Evolutionary conservation across 2,113 vertebrate genomes (phyloP).

Genomic region (Peromyscus californicus): DNA sequence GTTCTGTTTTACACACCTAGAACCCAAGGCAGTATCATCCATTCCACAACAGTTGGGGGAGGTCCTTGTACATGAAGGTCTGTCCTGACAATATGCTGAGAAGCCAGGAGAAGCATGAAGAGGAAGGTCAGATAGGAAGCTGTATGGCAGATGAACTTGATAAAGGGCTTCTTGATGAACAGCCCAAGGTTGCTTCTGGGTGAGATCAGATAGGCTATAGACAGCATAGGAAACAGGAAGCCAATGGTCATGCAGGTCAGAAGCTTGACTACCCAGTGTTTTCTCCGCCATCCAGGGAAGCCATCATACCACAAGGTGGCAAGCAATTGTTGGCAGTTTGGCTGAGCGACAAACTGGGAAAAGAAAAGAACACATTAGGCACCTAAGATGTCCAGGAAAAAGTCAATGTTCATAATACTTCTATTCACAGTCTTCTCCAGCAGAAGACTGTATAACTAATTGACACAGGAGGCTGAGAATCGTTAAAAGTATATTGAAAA

Average conservation of each 20-base stretch:
- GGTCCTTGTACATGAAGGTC: slow-evolving; percentile 98
- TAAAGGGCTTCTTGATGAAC: slow-evolving; percentile 99
- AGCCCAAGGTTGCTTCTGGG: slow-evolving; percentile 96
- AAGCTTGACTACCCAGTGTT: slow-evolving; percentile 98
- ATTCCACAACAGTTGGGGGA: slow-evolving; percentile 97
- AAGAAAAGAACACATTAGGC: slow-evolving; percentile 63
- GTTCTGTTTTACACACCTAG: slow-evolving; percentile 90
- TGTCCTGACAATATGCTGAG: slow-evolving; percentile 97
- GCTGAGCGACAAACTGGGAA: slow-evolving; percentile 97
- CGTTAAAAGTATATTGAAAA: not conserved
- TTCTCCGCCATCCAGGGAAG: slow-evolving; percentile 97
- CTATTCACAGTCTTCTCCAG: not conserved
- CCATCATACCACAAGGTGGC: slow-evolving; percentile 98
- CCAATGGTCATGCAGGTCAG: slow-evolving; percentile 97
- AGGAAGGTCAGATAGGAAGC: slow-evolving; percentile 98
- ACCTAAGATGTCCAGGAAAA: not conserved
- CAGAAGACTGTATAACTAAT: not conserved
- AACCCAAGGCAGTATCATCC: slow-evolving; percentile 99
- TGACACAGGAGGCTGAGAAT: not conserved
- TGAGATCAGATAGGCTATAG: slow-evolving; percentile 95
- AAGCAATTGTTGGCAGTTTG: slow-evolving; percentile 98
- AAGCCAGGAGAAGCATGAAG: slow-evolving; percentile 97
- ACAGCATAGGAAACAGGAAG: slow-evolving; percentile 95
- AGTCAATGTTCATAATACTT: not conserved
- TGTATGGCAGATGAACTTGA: slow-evolving; percentile 99